These are phyloP conservation scores for Malurus alboscapulatus DNA, from an alignment of 2,113 vertebrate genomes.

Conservation along the genomic window DNA sequence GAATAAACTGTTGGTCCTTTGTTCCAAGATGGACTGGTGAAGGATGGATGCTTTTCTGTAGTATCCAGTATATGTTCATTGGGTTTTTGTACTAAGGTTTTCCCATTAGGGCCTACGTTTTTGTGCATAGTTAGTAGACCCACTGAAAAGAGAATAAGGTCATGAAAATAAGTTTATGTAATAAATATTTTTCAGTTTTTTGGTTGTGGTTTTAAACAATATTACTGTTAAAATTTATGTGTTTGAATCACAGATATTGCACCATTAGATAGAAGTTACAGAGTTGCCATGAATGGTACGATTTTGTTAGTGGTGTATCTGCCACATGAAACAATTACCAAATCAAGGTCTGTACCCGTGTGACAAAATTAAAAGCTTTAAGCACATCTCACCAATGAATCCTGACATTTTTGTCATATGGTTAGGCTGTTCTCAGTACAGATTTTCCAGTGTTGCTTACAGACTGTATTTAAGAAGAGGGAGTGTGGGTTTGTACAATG, in stretches of 20 bases:
- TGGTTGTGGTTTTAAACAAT: background rate
- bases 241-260: background rate
- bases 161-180: background rate
- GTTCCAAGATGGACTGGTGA: background rate
- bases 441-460: slow-evolving; percentile 4
- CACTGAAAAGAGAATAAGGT: background rate
- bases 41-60: background rate
- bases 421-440: slow-evolving; percentile 2
- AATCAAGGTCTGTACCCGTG: background rate
- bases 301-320: background rate
- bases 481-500: slow-evolving; percentile 27
- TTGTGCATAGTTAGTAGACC: background rate
- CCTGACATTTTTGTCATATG: background rate
- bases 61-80: background rate
- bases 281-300: background rate
- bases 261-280: background rate
- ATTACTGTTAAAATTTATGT: background rate
- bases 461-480: slow-evolving; percentile 9
- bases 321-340: background rate
- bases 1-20: background rate
- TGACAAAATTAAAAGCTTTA: background rate
- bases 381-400: background rate
- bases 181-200: background rate
- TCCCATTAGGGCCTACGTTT: background rate
- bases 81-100: background rate